phyloP scores from a whole-genome alignment of 30 jellyfish, hydroid and myxozoan genomes.

The Turritopsis rubra region DNA sequence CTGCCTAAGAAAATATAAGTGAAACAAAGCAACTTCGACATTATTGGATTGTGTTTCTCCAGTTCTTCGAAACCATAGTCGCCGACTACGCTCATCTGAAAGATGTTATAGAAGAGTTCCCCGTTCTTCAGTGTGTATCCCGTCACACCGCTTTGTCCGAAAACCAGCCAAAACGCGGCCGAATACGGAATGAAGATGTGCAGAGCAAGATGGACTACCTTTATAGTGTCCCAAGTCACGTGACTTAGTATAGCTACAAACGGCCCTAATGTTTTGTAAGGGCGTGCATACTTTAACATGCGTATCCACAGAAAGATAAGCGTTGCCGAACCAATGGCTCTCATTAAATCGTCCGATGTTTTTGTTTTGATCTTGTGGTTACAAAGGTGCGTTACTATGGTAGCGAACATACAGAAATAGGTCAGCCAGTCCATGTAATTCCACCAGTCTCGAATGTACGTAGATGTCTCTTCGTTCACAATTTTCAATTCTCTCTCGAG shows the following conservation, averaged over 20 bases:
- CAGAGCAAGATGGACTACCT: slow-evolving; percentile 48
- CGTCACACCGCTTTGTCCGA: slow-evolving; percentile 51
- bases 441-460: slow-evolving; percentile 89
- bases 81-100: slow-evolving; percentile 78
- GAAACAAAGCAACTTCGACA: slow-evolving; percentile 81
- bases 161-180: slow-evolving; percentile 88
- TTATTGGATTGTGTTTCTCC: slow-evolving; percentile 29
- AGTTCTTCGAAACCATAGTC: slow-evolving; percentile 64
- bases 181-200: slow-evolving; percentile 82
- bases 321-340: slow-evolving; percentile 64
- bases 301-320: slow-evolving; percentile 77
- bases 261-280: slow-evolving; percentile 83
- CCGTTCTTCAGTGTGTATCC: slow-evolving; percentile 50
- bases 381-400: slow-evolving; percentile 45
- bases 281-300: slow-evolving; percentile 82
- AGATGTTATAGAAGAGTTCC: slow-evolving; percentile 60
- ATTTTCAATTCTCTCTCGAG: slow-evolving; percentile 70
- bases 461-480: slow-evolving; percentile 17
- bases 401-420: slow-evolving; percentile 37
- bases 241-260: slow-evolving; percentile 80
- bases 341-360: slow-evolving; percentile 34
- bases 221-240: slow-evolving; percentile 68
- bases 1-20: slow-evolving; percentile 80
- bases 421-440: slow-evolving; percentile 76
- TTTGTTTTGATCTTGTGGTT: slow-evolving; percentile 32